phyloP scores from a whole-genome alignment of 2,797 vertebrate genomes.

The Menidia menidia region DNA sequence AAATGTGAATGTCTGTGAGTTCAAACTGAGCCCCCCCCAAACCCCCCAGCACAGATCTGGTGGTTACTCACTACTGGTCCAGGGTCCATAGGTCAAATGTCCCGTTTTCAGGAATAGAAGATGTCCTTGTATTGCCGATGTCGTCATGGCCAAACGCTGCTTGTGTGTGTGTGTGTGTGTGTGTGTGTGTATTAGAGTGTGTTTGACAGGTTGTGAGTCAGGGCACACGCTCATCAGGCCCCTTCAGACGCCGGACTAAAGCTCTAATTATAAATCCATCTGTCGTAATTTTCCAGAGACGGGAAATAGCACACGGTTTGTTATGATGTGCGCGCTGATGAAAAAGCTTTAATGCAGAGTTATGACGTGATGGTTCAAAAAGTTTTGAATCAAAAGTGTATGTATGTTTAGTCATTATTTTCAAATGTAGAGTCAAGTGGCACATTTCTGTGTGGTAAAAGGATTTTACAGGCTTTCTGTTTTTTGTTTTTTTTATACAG shows the following conservation, averaged over 20 bases:
- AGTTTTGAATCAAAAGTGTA: no score
- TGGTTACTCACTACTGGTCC: neutral
- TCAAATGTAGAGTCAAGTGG: no score
- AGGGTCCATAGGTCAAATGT: neutral
- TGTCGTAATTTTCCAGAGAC: neutral
- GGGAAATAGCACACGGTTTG: neutral
- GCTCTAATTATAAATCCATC: constrained; percentile 29
- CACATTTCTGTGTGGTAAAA: no score
- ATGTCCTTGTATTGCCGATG: neutral
- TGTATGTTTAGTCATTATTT: no score
- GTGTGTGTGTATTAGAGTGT: neutral
- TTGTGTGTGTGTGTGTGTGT: neutral
- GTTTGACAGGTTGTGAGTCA: constrained; percentile 25
- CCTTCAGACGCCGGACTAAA: neutral
- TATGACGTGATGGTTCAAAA: no score
- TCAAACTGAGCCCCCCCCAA: no score
- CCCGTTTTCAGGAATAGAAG: no score
- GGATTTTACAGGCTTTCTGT: neutral
- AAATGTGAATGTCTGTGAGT: no score
- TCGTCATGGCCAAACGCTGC: neutral
- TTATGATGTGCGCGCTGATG: no score
- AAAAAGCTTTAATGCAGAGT: no score
- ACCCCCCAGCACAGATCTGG: no score
- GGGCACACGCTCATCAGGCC: neutral
- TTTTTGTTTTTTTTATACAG: neutral